Conservation (phyloP, 2,888 invertebrate genomes). For the Mesodorylaimus sp. region DNA sequence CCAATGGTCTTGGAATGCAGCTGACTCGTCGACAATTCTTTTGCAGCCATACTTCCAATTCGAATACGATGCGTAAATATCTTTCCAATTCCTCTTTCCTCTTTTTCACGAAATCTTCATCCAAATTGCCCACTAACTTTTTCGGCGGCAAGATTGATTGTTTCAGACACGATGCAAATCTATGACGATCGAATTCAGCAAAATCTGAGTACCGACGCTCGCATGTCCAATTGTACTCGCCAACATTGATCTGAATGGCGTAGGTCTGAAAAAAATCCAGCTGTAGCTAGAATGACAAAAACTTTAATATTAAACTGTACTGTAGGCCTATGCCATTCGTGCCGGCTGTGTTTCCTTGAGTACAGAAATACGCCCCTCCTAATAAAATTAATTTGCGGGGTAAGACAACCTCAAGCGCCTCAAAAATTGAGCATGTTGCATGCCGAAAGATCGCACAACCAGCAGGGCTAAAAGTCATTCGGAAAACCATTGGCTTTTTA, state of each 20-base stretch:
- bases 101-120: conserved; percentile 65
- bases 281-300: too few species aligned
- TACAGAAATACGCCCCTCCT: too few species aligned
- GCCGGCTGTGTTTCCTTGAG: too few species aligned
- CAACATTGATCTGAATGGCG: conserved; percentile 31
- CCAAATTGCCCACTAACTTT: conserved; percentile 72
- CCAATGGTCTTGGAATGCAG: conserved; percentile 54
- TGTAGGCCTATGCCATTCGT: too few species aligned
- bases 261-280: conserved; percentile 31
- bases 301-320: too few species aligned
- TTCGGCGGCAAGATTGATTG: conserved; percentile 77
- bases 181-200: conserved; percentile 59
- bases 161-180: conserved; percentile 43
- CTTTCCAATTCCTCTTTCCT: conserved; percentile 57
- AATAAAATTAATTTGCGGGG: too few species aligned
- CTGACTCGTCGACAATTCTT: conserved; percentile 48
- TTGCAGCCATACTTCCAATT: conserved; percentile 37
- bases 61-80: conserved; percentile 50
- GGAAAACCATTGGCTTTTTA: too few species aligned
- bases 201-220: conserved; percentile 75
- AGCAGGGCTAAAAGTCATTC: too few species aligned
- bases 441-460: too few species aligned
- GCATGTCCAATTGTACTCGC: conserved; percentile 49
- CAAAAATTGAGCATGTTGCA: too few species aligned
- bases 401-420: too few species aligned